Percentiles rank a stretch among this genome's conserved stretches.
These are phyloP conservation scores for Stegana nigrithorax DNA, from an alignment of 2,888 invertebrate species.

Conservation along the genomic window DNA sequence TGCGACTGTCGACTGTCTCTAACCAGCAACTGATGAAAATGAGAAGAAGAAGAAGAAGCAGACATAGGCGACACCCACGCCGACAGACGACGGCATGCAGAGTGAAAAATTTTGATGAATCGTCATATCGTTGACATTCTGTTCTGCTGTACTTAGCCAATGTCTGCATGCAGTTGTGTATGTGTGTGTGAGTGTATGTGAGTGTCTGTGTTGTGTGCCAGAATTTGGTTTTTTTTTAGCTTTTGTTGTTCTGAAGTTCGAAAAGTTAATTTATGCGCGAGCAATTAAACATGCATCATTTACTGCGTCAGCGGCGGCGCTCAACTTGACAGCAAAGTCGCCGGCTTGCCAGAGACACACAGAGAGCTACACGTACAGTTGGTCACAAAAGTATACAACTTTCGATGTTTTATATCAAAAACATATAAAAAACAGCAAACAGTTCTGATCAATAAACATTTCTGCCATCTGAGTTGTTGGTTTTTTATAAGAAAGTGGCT, in stretches of 20 bases:
- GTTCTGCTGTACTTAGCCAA: background rate
- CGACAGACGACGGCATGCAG: background rate
- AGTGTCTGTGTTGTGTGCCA: too few species aligned
- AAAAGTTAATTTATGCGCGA: constrained; percentile 55
- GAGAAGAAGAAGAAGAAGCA: background rate
- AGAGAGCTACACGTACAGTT: too few species aligned
- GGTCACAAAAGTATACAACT: too few species aligned
- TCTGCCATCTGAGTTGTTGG: too few species aligned
- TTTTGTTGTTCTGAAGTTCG: background rate
- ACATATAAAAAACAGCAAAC: too few species aligned
- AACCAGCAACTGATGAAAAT: too few species aligned
- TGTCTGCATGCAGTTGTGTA: background rate
- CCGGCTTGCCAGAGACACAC: background rate
- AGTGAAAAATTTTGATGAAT: constrained; percentile 11
- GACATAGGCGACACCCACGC: constrained; percentile 6
- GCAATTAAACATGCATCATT: constrained; percentile 62
- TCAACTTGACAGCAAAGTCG: background rate
- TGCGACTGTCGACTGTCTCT: too few species aligned
- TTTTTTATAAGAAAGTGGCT: too few species aligned
- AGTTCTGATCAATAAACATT: too few species aligned
- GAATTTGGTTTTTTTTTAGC: background rate
- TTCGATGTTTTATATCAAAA: too few species aligned
- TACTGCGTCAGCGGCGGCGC: constrained; percentile 29
- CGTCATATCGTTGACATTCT: constrained; percentile 7
- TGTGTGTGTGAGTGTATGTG: background rate